These are phyloP conservation scores for Epizoanthus stellaris DNA, from an alignment of 92 coral and sea anemone species.

Conservation along the genomic window DNA sequence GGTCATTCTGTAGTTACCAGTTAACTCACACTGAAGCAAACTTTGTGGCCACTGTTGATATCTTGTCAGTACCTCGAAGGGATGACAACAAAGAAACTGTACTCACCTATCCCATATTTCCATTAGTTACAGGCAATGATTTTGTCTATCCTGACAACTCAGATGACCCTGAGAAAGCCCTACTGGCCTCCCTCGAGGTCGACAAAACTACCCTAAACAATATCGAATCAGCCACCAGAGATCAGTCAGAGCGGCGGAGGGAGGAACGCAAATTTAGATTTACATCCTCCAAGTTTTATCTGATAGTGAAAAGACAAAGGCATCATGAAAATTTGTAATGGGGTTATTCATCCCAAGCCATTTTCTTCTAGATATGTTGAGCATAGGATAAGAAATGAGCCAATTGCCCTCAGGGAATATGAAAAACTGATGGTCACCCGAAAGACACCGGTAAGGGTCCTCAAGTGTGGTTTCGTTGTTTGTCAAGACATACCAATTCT, in stretches of 20 bases:
- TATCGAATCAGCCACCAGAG: neutral
- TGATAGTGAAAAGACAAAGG: slow-evolving; percentile 48
- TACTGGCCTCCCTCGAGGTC: too few relatives aligned
- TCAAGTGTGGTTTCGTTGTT: slow-evolving; percentile 67
- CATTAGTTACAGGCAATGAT: too few relatives aligned
- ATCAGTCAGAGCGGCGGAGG: slow-evolving; percentile 66
- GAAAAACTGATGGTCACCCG: slow-evolving; percentile 59
- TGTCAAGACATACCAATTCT: slow-evolving; percentile 53
- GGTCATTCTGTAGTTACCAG: too few relatives aligned
- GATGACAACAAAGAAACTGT: slow-evolving; percentile 38
- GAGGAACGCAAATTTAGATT: slow-evolving; percentile 62
- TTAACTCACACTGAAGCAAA: neutral
- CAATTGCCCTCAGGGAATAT: slow-evolving; percentile 55
- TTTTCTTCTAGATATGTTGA: slow-evolving; percentile 59
- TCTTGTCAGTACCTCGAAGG: neutral
- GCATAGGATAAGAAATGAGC: slow-evolving; percentile 66
- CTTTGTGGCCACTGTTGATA: neutral
- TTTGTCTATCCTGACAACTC: too few relatives aligned
- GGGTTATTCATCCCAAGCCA: slow-evolving; percentile 52
- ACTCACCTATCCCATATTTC: neutral
- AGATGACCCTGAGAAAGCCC: too few relatives aligned
- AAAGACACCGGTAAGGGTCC: slow-evolving; percentile 46
- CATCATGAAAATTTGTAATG: slow-evolving; percentile 59
- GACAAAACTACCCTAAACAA: too few relatives aligned
- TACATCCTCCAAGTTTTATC: slow-evolving; percentile 74